Conservation (phyloP, 2,888 invertebrate genomes). For the Metalampra italica region DNA sequence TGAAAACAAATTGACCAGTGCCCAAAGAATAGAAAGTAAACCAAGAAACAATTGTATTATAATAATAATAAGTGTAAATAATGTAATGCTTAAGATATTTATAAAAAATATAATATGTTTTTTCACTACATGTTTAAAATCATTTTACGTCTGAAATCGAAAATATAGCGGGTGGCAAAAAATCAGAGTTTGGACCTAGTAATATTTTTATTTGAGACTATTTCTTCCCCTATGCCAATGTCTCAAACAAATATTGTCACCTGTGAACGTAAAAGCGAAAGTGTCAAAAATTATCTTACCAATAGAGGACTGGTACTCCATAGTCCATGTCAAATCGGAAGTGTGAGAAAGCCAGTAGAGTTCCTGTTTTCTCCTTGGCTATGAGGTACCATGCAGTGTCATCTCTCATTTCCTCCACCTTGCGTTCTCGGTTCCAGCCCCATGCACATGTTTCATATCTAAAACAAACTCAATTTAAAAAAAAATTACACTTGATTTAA, state of each 20-base stretch:
- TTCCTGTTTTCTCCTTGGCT: conserved; percentile 70
- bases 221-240: too few relatives aligned
- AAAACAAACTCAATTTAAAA: conserved; percentile 3
- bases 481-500: too few relatives aligned
- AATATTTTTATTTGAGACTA: too few relatives aligned
- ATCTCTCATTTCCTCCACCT: conserved; percentile 85
- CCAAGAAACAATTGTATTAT: conserved; percentile 14
- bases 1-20: conserved; percentile 54
- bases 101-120: conserved; percentile 34
- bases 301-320: conserved; percentile 86
- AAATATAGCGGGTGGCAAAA: too few relatives aligned
- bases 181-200: too few relatives aligned
- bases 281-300: conserved; percentile 66
- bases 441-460: conserved; percentile 86
- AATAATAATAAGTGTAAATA: conserved; percentile 53
- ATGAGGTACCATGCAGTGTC: conserved; percentile 86
- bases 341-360: conserved; percentile 85
- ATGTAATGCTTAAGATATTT: conserved; percentile 54
- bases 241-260: too few relatives aligned
- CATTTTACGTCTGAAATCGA: background rate
- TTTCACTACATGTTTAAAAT: conserved; percentile 14
- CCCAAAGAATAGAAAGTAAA: conserved; percentile 13
- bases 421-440: conserved; percentile 88
- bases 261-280: too few relatives aligned
- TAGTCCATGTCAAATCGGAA: conserved; percentile 91